Evolutionary conservation across 2,888 invertebrate species (phyloP).

Genomic region (Steinernema scapterisci): DNA sequence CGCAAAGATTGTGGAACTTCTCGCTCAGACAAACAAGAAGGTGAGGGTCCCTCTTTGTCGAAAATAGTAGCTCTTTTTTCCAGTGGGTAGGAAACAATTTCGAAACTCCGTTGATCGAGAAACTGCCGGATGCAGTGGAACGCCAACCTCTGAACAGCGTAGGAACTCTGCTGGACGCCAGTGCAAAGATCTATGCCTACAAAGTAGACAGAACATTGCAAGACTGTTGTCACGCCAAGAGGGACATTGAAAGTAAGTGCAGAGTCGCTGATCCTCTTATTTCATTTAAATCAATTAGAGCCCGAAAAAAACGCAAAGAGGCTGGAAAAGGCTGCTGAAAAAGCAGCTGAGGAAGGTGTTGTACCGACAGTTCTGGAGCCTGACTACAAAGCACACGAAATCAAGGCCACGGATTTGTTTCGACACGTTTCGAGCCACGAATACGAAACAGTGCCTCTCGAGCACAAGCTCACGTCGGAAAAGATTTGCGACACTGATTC

Average conservation of each 20-base stretch:
- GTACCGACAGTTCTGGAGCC: neutral
- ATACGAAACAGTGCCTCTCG: neutral
- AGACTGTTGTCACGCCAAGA: constrained; percentile 69
- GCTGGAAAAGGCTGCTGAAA: neutral
- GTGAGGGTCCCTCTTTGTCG: neutral
- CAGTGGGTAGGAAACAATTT: constrained; percentile 70
- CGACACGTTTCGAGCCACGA: neutral
- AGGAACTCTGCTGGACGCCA: constrained; percentile 84
- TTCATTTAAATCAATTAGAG: neutral
- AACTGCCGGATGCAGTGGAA: constrained; percentile 77
- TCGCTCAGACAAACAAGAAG: constrained; percentile 14
- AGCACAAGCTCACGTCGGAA: neutral
- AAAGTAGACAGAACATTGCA: constrained; percentile 84
- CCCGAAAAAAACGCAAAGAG: constrained; percentile 14
- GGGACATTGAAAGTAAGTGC: constrained; percentile 74
- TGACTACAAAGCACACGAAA: neutral
- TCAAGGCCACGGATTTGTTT: neutral
- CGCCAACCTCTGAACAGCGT: constrained; percentile 75
- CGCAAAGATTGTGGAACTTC: constrained; percentile 8
- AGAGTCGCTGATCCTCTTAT: no score
- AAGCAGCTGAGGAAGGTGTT: neutral
- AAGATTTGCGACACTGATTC: neutral
- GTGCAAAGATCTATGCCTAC: constrained; percentile 84
- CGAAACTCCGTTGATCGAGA: constrained; percentile 83
- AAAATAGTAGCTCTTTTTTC: neutral